Percentiles rank a stretch among this genome's conserved stretches.
Conservation (phyloP, 1,140 invertebrate species). For the Penaeus vannamei region DNA sequence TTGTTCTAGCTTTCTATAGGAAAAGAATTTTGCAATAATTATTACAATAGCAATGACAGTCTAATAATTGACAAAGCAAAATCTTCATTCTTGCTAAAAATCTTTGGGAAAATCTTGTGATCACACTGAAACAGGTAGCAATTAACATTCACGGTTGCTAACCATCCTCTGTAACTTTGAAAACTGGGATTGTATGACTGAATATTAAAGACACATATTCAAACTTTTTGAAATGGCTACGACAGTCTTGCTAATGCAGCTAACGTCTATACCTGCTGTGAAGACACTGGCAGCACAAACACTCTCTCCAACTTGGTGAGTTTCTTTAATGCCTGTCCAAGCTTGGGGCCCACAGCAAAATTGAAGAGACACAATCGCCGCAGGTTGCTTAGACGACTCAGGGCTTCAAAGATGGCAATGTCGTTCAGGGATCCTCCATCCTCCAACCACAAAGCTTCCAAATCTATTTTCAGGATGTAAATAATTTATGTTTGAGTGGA, state of each 20-base stretch:
- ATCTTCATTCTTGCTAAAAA: no score
- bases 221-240: neutral
- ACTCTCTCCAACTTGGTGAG: slow-evolving; percentile 36
- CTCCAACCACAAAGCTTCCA: slow-evolving; percentile 47
- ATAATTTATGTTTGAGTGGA: neutral
- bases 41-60: neutral
- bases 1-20: neutral
- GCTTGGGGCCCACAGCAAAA: slow-evolving; percentile 37
- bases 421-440: slow-evolving; percentile 42
- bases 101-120: no score
- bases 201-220: neutral
- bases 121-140: no score
- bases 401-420: slow-evolving; percentile 13
- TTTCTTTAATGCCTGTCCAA: slow-evolving; percentile 44
- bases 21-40: neutral
- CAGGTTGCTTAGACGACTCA: slow-evolving; percentile 36
- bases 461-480: slow-evolving; percentile 11
- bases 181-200: neutral
- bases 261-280: slow-evolving; percentile 26
- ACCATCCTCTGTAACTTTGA: no score
- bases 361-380: slow-evolving; percentile 54
- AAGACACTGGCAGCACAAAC: slow-evolving; percentile 32
- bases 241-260: neutral
- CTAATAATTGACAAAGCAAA: neutral
- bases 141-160: no score